Evolutionary conservation across 35 echinoderm and acorn worm genomes (phyloP).

Genomic region (Heliocidaris erythrogramma): DNA sequence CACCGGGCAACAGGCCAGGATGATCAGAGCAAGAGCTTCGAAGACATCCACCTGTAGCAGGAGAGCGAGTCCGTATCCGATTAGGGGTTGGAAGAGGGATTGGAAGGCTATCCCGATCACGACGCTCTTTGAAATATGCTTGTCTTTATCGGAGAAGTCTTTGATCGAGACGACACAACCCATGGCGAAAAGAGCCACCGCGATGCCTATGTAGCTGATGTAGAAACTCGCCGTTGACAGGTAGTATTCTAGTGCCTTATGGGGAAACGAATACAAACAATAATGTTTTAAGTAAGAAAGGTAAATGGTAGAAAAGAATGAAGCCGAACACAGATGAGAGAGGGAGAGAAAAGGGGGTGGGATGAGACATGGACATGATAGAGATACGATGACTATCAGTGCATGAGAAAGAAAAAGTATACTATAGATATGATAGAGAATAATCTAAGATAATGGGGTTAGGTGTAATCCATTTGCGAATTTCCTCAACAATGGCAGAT

Average conservation of each 20-base stretch:
- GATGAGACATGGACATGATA: no score
- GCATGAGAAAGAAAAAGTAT: no score
- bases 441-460: no score
- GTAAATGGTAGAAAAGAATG: no score
- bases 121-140: conserved; percentile 41
- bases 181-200: conserved; percentile 44
- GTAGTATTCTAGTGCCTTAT: background rate
- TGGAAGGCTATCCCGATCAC: conserved; percentile 54
- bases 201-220: conserved; percentile 45
- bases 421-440: no score
- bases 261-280: background rate
- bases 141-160: conserved; percentile 59
- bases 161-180: conserved; percentile 55
- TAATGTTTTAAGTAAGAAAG: no score
- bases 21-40: conserved; percentile 53
- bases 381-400: no score
- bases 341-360: no score
- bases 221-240: background rate
- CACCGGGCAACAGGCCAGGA: conserved; percentile 35
- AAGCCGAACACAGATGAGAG: no score
- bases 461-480: no score
- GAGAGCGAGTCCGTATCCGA: conserved; percentile 42
- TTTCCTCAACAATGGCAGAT: no score
- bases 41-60: conserved; percentile 10
- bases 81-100: conserved; percentile 54